These are phyloP conservation scores for Magallana nippona DNA, from an alignment of 2,888 invertebrate genomes.

Conservation along the genomic window DNA sequence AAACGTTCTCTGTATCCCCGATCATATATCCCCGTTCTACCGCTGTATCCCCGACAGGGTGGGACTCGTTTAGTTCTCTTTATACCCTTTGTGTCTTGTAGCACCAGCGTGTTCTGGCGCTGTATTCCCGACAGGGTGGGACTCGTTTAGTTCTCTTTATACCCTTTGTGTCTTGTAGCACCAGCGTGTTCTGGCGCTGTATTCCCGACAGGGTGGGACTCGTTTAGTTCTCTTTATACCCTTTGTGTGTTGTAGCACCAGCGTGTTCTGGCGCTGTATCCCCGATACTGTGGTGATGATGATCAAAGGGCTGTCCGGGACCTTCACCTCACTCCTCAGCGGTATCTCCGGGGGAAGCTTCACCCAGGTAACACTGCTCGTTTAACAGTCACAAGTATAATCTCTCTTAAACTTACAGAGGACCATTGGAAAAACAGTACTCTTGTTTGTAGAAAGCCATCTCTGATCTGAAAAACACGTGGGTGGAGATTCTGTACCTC, in stretches of 20 bases:
- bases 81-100: slow-evolving; percentile 71
- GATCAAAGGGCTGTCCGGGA: slow-evolving; percentile 84
- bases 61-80: no score
- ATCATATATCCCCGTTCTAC: no score
- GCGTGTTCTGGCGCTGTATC: slow-evolving; percentile 92
- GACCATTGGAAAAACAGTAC: not conserved
- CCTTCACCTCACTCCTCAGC: slow-evolving; percentile 89
- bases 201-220: no score
- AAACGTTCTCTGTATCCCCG: no score
- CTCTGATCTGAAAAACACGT: slow-evolving; percentile 84
- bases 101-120: slow-evolving; percentile 89
- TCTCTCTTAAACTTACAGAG: no score
- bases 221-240: no score
- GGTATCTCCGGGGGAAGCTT: slow-evolving; percentile 51
- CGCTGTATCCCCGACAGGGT: slow-evolving; percentile 83
- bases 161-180: slow-evolving; percentile 80
- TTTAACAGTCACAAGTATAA: no score
- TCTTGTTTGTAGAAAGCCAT: slow-evolving; percentile 82
- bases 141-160: no score
- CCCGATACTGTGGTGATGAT: slow-evolving; percentile 85
- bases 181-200: slow-evolving; percentile 91
- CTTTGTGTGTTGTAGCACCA: slow-evolving; percentile 82
- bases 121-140: slow-evolving; percentile 81
- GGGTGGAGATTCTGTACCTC: slow-evolving; percentile 84
- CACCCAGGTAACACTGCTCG: not conserved